phyloP scores from a whole-genome alignment of 1,140 invertebrate genomes.

The Rhyacophila brunnea region DNA sequence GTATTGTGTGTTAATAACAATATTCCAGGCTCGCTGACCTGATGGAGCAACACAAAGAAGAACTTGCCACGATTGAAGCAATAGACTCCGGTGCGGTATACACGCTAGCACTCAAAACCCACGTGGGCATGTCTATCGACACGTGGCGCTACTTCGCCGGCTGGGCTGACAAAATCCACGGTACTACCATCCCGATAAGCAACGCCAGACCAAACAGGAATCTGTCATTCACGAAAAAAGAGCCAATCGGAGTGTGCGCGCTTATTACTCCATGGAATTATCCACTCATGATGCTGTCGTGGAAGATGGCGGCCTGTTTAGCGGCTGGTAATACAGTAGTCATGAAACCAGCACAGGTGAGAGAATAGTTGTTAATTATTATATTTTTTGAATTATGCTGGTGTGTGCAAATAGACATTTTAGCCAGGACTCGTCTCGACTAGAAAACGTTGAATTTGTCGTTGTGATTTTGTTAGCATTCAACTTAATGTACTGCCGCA shows the following conservation, averaged over 20 bases:
- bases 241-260: constrained; percentile 90
- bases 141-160: constrained; percentile 92
- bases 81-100: constrained; percentile 95
- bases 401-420: no score
- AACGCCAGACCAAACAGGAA: constrained; percentile 89
- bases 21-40: constrained; percentile 80
- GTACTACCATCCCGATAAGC: constrained; percentile 85
- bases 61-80: constrained; percentile 88
- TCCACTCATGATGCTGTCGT: constrained; percentile 95
- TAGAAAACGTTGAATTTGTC: no score
- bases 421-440: no score
- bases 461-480: no score
- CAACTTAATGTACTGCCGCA: no score
- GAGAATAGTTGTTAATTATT: no score
- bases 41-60: constrained; percentile 92
- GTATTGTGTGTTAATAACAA: no score
- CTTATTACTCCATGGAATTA: constrained; percentile 98
- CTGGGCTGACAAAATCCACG: constrained; percentile 94
- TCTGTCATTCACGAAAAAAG: constrained; percentile 83
- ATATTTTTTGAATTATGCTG: no score
- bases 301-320: constrained; percentile 96
- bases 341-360: constrained; percentile 87
- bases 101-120: constrained; percentile 91
- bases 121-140: constrained; percentile 91
- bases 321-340: constrained; percentile 91